These are phyloP conservation scores for Drosophila sproati DNA, from an alignment of 1,140 invertebrate species.

Conservation along the genomic window DNA sequence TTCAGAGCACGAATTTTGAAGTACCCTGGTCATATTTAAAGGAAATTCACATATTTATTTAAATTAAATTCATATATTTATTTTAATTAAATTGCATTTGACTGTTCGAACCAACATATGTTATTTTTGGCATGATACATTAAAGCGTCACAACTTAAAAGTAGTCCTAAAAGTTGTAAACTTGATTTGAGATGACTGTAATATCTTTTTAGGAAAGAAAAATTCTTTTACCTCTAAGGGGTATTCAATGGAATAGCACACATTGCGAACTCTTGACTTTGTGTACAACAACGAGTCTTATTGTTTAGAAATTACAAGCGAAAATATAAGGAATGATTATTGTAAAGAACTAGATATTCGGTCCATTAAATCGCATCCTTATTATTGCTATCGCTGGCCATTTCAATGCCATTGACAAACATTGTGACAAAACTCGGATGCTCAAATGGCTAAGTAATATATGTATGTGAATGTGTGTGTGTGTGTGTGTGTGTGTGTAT, in stretches of 20 bases:
- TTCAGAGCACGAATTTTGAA: background rate
- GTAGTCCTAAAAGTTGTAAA: no score
- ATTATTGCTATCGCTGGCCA: background rate
- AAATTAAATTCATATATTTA: background rate
- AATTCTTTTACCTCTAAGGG: no score
- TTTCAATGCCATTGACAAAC: constrained; percentile 15
- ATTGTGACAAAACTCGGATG: constrained; percentile 5
- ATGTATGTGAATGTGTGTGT: constrained; percentile 14
- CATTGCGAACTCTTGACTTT: no score
- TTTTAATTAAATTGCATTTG: background rate
- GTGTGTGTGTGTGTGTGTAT: background rate
- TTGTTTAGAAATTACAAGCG: background rate
- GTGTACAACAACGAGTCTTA: background rate
- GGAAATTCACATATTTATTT: background rate
- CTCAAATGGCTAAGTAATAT: constrained; percentile 7
- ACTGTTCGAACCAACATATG: no score
- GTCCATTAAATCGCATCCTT: background rate
- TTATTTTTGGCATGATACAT: no score
- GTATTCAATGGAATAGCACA: no score
- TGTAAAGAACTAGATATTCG: background rate
- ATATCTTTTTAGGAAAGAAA: no score
- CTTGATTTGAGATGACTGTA: no score
- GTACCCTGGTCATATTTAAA: constrained; percentile 16
- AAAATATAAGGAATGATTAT: constrained; percentile 1
- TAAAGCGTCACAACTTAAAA: no score